Evolutionary conservation across 2,113 vertebrate genomes (phyloP).

Genomic region (Ardeotis arabs): DNA sequence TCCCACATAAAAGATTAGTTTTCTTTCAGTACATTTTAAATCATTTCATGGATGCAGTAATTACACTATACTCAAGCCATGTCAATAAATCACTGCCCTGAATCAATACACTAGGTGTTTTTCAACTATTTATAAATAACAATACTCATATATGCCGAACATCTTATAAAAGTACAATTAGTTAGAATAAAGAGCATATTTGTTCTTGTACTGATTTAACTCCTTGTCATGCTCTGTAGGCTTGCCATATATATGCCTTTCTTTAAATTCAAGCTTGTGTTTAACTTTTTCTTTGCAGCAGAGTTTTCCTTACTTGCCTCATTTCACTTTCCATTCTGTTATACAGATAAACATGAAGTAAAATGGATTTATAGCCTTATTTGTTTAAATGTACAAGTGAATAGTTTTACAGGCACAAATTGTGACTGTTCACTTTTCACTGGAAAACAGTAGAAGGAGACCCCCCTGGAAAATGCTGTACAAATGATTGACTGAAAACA

Average conservation of each 20-base stretch:
- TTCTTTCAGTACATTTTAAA: slow-evolving; percentile 36
- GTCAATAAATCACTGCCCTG: slow-evolving; percentile 2
- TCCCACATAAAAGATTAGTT: neutral
- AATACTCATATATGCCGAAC: slow-evolving; percentile 16
- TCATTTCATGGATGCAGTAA: slow-evolving; percentile 42
- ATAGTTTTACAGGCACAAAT: neutral
- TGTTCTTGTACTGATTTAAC: slow-evolving; percentile 26
- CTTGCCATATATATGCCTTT: neutral
- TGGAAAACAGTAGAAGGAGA: neutral
- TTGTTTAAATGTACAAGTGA: neutral
- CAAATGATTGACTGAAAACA: neutral
- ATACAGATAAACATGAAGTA: neutral
- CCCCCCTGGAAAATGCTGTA: neutral
- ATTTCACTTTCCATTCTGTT: neutral
- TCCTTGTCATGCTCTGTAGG: neutral
- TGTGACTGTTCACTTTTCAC: neutral
- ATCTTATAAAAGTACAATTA: slow-evolving; percentile 44
- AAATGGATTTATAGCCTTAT: neutral
- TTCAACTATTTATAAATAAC: slow-evolving; percentile 39
- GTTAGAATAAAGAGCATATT: slow-evolving; percentile 3
- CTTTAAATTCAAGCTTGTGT: neutral
- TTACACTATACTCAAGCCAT: neutral
- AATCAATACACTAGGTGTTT: slow-evolving; percentile 11
- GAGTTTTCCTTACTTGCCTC: neutral
- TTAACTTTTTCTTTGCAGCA: neutral